phyloP scores from a whole-genome alignment of 2,888 invertebrate genomes.

The Hirtodrosophila histrioides region DNA sequence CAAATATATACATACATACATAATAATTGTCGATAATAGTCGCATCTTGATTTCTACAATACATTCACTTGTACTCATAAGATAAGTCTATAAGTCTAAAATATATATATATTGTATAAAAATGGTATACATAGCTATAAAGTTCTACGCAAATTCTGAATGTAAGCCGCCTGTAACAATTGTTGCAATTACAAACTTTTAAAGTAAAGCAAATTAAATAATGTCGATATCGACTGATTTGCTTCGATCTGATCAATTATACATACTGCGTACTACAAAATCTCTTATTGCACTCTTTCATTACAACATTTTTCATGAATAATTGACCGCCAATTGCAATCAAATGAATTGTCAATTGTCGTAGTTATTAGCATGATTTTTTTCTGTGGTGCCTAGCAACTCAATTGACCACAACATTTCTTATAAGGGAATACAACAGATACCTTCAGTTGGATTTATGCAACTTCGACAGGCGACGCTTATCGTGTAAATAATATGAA shows the following conservation, averaged over 20 bases:
- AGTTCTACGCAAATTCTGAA: conserved; percentile 32
- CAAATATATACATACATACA: conserved; percentile 47
- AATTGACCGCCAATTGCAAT: conserved; percentile 11
- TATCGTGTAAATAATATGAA: conserved; percentile 64
- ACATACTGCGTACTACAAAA: conserved; percentile 22
- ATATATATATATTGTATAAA: conserved; percentile 45
- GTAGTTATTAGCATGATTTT: neutral
- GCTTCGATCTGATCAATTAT: conserved; percentile 46
- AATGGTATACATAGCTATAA: conserved; percentile 37
- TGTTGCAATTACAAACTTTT: conserved; percentile 49
- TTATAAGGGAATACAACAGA: conserved; percentile 19
- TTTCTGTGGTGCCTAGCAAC: conserved; percentile 60
- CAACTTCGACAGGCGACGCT: neutral
- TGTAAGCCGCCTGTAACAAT: conserved; percentile 52
- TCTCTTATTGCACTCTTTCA: conserved; percentile 16
- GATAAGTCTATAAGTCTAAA: conserved; percentile 44
- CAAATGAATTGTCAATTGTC: conserved; percentile 28
- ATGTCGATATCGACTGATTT: conserved; percentile 27
- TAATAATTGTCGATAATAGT: conserved; percentile 54
- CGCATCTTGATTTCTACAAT: conserved; percentile 64
- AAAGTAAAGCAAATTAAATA: conserved; percentile 44
- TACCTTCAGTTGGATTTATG: conserved; percentile 25
- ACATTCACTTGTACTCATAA: conserved; percentile 70
- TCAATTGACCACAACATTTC: conserved; percentile 63
- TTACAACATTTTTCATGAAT: neutral